phyloP scores from a whole-genome alignment of 2,797 vertebrate species.

The Sus cebifrons region DNA sequence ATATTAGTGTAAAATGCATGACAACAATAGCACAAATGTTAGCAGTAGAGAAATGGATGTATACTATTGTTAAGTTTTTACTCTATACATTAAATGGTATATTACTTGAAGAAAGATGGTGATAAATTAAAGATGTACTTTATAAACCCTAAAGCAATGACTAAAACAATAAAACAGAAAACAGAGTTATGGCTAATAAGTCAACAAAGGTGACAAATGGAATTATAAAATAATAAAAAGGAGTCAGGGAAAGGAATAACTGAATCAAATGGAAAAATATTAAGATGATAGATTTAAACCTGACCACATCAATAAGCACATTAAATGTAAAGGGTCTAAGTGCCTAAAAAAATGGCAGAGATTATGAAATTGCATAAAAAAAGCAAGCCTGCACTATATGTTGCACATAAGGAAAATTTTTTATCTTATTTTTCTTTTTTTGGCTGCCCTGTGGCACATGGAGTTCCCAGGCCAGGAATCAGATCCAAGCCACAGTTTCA shows the following conservation, averaged over 20 bases:
- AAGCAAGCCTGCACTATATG: background rate
- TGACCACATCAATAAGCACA: background rate
- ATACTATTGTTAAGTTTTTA: no score
- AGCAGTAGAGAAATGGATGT: no score
- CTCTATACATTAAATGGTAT: no score
- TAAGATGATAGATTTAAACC: background rate
- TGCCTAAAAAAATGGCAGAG: conserved; percentile 31
- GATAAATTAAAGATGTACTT: background rate
- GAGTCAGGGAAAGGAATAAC: background rate
- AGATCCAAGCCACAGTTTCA: no score
- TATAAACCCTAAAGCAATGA: background rate
- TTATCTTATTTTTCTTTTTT: background rate
- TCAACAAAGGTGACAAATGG: background rate
- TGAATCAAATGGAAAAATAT: background rate
- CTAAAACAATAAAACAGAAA: background rate
- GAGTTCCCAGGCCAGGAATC: no score
- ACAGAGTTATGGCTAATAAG: background rate
- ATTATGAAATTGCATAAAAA: background rate
- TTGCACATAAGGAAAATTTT: background rate
- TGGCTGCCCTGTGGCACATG: no score
- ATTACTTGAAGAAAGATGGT: no score
- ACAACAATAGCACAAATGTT: background rate
- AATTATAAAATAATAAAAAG: conserved; percentile 13
- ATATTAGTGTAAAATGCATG: background rate
- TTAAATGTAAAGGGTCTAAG: background rate